These are phyloP conservation scores for Maccullochella peelii DNA, from an alignment of 2,113 vertebrate species.

Conservation along the genomic window DNA sequence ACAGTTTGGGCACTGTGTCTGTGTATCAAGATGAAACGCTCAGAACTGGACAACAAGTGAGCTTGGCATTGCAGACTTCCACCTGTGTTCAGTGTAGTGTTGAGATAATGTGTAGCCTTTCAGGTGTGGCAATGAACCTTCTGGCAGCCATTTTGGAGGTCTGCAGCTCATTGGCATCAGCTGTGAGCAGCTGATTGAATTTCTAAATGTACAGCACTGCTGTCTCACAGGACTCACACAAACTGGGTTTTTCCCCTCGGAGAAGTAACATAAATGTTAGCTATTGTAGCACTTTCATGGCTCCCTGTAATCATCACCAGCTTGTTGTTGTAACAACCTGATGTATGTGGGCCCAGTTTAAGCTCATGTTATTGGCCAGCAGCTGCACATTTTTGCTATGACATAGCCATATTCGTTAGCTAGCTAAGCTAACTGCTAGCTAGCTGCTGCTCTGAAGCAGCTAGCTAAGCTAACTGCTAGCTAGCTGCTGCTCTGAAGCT, in stretches of 20 bases:
- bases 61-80: conserved; percentile 39
- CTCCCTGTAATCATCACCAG: background rate
- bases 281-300: conserved; percentile 12
- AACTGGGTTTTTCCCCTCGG: background rate
- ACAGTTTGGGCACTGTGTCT: conserved; percentile 32
- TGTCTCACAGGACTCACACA: background rate
- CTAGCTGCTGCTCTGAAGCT: no score
- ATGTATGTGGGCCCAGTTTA: background rate
- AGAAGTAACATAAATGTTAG: background rate
- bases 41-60: conserved; percentile 32
- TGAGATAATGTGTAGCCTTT: conserved; percentile 37
- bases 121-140: conserved; percentile 23
- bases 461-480: no score
- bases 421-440: background rate
- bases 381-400: background rate
- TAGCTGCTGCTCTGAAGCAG: no score
- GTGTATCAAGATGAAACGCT: conserved; percentile 34
- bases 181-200: conserved; percentile 21
- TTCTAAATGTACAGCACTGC: conserved; percentile 11
- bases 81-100: conserved; percentile 38
- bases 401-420: background rate
- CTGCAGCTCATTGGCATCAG: conserved; percentile 40
- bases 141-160: conserved; percentile 63
- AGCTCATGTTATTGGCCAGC: background rate
- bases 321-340: no score